Base-by-base conservation (phyloP, 2,797 vertebrate genomes). In the Rhinichthys osculus region DNA sequence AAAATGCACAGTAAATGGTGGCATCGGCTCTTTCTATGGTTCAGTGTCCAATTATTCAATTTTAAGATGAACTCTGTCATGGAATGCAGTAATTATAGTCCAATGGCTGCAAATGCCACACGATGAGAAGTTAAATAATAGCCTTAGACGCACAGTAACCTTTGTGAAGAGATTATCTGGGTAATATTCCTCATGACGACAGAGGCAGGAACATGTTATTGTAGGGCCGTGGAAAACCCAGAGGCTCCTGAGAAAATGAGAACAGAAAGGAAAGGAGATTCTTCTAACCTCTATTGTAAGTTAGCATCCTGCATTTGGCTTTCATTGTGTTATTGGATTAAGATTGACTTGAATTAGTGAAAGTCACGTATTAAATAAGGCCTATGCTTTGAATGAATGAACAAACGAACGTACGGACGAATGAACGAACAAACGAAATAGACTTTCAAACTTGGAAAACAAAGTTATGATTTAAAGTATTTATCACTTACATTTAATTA, bases 41-140 rank as follows among this genome's bases (percentile, higher is more conserved):
- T 92, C 91, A 89, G 78, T 87, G 86, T 90, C 92, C 91, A 92
- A 94, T 95, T 93, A 93, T 92, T 94, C 82, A 95, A 94, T 93
- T 93, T 89, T 89, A 76, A 90, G 87, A 88, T 88, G 88, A 93
- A 93, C 90, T 89, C 90, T 91, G 89, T 91, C 92, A 86, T 90
- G 90, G 90, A 94, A 93, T 91, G 90, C 88, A 93, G 91, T 94
- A 93, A 94, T 95, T 94, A 94, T 62, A 92, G 91, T 91, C 86
- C 87, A 89, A 88, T 90, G 88, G 84, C 90, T 93, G 88, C 78
- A 93, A 94, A 93, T 93, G 93, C 89, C 93, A 94, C 86, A 87
- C 87, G 87, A 91, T 90, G 88, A 92, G 91, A 74, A 77, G 93
- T 94, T 92, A 94, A 95, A 93, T 94, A 91, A 93, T 90, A 91